A percentile compares a stretch with the other conserved stretches of the same genome.
Evolutionary conservation across 2,888 invertebrate species (phyloP).

Genomic region (Steinernema hermaphroditum): DNA sequence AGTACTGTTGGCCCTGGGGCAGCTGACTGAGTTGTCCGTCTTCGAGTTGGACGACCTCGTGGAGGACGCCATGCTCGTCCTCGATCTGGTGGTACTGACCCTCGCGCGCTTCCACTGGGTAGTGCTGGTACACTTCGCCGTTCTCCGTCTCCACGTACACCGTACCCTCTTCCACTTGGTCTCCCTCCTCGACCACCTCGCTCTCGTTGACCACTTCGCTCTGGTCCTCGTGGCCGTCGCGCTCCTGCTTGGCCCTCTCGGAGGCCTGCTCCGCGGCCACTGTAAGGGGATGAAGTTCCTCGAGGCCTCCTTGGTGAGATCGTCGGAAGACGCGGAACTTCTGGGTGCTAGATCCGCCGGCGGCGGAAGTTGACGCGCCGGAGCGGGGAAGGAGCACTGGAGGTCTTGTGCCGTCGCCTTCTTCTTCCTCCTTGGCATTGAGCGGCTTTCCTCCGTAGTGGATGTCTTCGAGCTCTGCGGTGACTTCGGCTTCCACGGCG

Average conservation of each 20-base stretch:
- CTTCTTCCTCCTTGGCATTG: not conserved
- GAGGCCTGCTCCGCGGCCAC: not conserved
- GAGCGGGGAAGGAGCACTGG: not conserved
- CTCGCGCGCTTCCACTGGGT: not conserved
- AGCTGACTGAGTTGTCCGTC: not conserved
- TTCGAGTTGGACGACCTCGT: not conserved
- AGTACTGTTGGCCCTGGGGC: not conserved
- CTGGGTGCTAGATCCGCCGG: no score
- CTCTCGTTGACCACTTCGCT: not conserved
- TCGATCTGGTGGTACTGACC: not conserved
- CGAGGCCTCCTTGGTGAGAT: not conserved
- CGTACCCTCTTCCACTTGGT: not conserved
- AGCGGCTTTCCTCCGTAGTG: not conserved
- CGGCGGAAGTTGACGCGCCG: not conserved
- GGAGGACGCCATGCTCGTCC: not conserved
- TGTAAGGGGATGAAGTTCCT: not conserved
- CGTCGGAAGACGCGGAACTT: not conserved
- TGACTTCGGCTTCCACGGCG: constrained; percentile 19
- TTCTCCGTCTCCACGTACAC: not conserved
- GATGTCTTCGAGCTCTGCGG: constrained; percentile 3
- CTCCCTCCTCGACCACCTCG: not conserved
- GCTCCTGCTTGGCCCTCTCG: not conserved
- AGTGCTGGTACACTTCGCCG: not conserved
- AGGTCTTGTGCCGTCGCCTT: not conserved
- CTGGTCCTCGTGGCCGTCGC: not conserved